Evolutionary conservation across 2,797 vertebrate genomes (phyloP).

Genomic region (Lindbergichthys nudifrons): DNA sequence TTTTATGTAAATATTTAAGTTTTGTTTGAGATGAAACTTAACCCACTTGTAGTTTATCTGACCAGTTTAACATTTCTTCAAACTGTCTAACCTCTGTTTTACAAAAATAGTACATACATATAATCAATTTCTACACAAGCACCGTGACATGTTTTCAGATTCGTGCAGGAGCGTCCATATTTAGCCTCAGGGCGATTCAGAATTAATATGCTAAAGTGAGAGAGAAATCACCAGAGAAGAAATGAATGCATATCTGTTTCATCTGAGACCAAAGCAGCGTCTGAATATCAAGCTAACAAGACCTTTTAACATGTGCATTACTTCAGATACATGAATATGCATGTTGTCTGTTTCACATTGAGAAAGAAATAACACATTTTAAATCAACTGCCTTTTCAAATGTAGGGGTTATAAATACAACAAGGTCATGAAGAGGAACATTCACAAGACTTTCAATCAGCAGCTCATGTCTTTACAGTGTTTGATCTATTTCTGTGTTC

Average conservation of each 20-base stretch:
- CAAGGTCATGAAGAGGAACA: constrained; percentile 34
- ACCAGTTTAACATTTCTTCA: neutral
- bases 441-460: constrained; percentile 1
- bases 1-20: neutral
- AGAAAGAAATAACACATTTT: constrained; percentile 20
- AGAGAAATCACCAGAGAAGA: constrained; percentile 55
- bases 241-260: constrained; percentile 62
- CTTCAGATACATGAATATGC: constrained; percentile 42
- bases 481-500: constrained; percentile 8
- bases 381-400: constrained; percentile 41
- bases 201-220: constrained; percentile 58
- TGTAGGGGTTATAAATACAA: constrained; percentile 2
- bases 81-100: constrained; percentile 12
- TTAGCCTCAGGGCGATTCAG: constrained; percentile 36
- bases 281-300: constrained; percentile 55
- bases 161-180: constrained; percentile 5
- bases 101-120: constrained; percentile 19
- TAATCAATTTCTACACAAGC: constrained; percentile 28
- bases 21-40: neutral
- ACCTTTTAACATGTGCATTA: constrained; percentile 35
- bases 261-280: constrained; percentile 57
- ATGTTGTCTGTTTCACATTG: constrained; percentile 1
- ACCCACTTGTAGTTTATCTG: neutral
- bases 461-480: constrained; percentile 12
- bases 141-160: constrained; percentile 35